Conservation (phyloP, 2,888 invertebrate species). For the Erebia aethiops region DNA sequence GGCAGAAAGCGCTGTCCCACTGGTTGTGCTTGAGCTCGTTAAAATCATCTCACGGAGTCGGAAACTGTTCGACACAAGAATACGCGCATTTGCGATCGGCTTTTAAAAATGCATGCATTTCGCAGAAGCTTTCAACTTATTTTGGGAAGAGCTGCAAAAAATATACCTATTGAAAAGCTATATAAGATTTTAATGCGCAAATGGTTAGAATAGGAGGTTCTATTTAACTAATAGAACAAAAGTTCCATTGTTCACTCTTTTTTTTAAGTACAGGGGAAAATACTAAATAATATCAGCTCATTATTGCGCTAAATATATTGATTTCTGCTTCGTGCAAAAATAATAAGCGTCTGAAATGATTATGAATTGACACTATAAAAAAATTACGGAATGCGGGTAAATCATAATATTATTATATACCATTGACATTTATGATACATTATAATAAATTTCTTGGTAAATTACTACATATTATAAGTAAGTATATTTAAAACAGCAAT, state of each 20-base stretch:
- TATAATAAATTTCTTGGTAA: background rate
- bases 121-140: conserved; percentile 9
- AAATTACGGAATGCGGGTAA: too few species aligned
- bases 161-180: background rate
- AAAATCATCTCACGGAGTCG: background rate
- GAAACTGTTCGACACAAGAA: background rate
- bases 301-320: too few species aligned
- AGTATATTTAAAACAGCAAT: background rate
- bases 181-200: background rate
- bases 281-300: too few species aligned
- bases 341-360: too few species aligned
- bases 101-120: conserved; percentile 11
- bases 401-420: too few species aligned
- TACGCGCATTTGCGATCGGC: background rate
- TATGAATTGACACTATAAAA: too few species aligned
- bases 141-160: conserved; percentile 3
- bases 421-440: background rate
- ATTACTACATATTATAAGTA: background rate
- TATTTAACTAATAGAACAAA: too few species aligned
- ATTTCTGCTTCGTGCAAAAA: too few species aligned
- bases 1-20: too few species aligned
- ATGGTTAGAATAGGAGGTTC: background rate
- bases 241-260: too few species aligned
- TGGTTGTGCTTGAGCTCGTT: background rate
- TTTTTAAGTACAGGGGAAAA: too few species aligned